These are phyloP conservation scores for Stichopus horrens DNA, from an alignment of 53 echinoderm and acorn worm genomes.

Conservation along the genomic window DNA sequence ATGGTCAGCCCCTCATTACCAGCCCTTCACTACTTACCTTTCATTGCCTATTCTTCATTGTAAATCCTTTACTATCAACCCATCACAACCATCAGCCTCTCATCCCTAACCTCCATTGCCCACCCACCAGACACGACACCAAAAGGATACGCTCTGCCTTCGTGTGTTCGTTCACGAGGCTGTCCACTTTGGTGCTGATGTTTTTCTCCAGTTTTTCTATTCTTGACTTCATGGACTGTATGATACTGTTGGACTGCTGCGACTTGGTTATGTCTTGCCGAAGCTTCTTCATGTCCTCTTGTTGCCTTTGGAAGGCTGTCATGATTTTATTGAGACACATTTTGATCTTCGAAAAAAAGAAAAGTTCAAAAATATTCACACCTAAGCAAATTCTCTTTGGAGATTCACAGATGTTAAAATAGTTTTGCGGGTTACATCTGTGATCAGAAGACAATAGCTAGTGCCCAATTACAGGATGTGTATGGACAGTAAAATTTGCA, in stretches of 20 bases:
- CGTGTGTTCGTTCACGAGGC: conserved; percentile 65
- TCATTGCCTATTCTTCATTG: too few relatives aligned
- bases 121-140: too few relatives aligned
- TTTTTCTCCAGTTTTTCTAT: conserved; percentile 93
- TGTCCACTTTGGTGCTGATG: conserved; percentile 80
- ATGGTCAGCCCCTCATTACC: too few relatives aligned
- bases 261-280: conserved; percentile 79
- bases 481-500: too few relatives aligned
- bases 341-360: conserved; percentile 58
- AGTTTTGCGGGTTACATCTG: too few relatives aligned
- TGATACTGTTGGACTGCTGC: conserved; percentile 86
- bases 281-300: conserved; percentile 80
- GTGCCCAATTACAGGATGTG: too few relatives aligned
- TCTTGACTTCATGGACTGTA: conserved; percentile 92
- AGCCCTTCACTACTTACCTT: too few relatives aligned
- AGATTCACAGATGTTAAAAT: neutral
- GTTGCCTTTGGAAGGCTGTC: conserved; percentile 67
- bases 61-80: too few relatives aligned
- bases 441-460: too few relatives aligned
- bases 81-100: too few relatives aligned
- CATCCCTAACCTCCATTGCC: too few relatives aligned
- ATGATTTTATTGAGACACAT: conserved; percentile 65
- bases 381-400: neutral
- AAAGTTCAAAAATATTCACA: neutral
- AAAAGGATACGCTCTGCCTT: conserved; percentile 96